Conservation (phyloP, 2,113 vertebrate genomes). For the Coracopsis vasa region DNA sequence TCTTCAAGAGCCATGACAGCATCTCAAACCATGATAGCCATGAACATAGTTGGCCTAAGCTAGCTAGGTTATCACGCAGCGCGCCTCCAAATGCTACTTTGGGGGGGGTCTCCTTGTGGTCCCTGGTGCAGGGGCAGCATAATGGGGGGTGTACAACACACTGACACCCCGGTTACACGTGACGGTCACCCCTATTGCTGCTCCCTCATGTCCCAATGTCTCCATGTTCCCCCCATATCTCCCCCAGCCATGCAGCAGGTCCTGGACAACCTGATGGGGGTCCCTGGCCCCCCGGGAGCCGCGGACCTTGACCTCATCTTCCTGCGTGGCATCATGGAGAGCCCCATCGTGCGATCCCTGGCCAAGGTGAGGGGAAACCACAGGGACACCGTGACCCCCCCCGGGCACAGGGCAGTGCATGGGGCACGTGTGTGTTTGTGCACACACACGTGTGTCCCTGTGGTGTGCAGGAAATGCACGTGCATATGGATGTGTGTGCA, state of each 20-base stretch:
- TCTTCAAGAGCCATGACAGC: too few relatives aligned
- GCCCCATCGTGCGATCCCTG: slow-evolving; percentile 86
- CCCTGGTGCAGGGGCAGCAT: neutral
- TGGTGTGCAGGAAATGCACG: neutral
- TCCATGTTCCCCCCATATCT: neutral
- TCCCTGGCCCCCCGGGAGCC: slow-evolving; percentile 86
- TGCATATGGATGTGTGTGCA: neutral
- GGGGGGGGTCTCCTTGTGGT: neutral
- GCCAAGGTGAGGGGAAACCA: slow-evolving; percentile 45
- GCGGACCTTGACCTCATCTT: slow-evolving; percentile 94
- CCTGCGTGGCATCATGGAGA: slow-evolving; percentile 96
- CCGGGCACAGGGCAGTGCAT: neutral
- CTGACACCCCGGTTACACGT: neutral
- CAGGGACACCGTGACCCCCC: neutral
- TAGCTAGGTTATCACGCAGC: too few relatives aligned
- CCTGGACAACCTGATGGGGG: slow-evolving; percentile 88
- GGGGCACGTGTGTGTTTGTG: neutral
- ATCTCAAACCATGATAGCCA: too few relatives aligned
- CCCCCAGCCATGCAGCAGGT: slow-evolving; percentile 89
- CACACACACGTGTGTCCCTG: neutral
- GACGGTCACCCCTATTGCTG: neutral
- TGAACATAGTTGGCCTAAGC: too few relatives aligned
- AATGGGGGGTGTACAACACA: too few relatives aligned
- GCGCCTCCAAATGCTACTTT: neutral
- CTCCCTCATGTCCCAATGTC: neutral